Evolutionary conservation across 2,113 vertebrate genomes (phyloP).

Genomic region (Bos indicus): DNA sequence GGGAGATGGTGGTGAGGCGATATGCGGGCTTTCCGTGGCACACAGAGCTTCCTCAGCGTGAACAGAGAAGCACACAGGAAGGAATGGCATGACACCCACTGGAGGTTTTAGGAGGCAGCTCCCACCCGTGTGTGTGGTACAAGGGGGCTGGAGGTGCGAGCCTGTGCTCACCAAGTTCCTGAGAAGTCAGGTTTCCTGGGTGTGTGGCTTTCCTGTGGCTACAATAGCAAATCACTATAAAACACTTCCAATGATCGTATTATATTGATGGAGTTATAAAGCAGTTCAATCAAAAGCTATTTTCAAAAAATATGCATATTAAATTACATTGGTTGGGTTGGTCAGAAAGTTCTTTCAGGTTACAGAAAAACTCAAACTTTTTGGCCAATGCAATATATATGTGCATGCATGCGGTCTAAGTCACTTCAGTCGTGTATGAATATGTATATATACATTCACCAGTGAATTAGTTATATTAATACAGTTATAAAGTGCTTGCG

Average conservation of each 20-base stretch:
- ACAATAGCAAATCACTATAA: no score
- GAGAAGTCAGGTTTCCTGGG: neutral
- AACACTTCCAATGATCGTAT: neutral
- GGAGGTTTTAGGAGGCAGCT: neutral
- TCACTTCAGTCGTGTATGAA: neutral
- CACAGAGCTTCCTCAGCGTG: neutral
- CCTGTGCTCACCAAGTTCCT: accelerated
- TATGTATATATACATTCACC: neutral
- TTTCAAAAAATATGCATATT: neutral
- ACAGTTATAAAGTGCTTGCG: neutral
- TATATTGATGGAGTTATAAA: neutral
- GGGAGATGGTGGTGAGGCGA: accelerated
- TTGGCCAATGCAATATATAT: neutral
- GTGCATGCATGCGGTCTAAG: neutral
- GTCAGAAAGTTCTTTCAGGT: neutral
- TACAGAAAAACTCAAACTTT: neutral
- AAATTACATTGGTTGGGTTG: neutral
- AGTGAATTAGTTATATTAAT: neutral
- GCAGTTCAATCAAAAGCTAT: neutral
- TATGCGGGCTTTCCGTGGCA: accelerated
- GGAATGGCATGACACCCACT: accelerated
- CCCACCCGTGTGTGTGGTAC: accelerated
- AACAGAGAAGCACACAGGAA: neutral
- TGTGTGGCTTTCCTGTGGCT: neutral
- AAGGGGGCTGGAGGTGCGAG: neutral